phyloP scores from a whole-genome alignment of 2,888 invertebrate genomes.

The Silvanus unidentatus region DNA sequence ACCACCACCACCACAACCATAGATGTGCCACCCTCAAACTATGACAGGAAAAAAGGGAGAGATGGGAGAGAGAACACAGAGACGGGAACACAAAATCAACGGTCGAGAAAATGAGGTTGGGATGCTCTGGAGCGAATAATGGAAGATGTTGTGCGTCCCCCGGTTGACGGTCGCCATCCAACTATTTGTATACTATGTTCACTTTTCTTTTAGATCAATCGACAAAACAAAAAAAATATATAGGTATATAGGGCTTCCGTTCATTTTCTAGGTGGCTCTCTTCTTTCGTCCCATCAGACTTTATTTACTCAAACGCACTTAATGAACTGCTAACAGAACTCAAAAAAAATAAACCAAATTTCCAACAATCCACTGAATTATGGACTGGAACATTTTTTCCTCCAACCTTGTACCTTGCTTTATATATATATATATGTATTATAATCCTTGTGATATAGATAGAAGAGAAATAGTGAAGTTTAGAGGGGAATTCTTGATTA shows the following conservation, averaged over 20 bases:
- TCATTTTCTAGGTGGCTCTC: slow-evolving; percentile 2
- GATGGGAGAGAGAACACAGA: slow-evolving; percentile 29
- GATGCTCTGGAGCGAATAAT: slow-evolving; percentile 49
- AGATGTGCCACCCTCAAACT: slow-evolving; percentile 16
- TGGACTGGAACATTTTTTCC: no score
- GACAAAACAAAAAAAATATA: slow-evolving; percentile 27
- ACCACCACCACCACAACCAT: background rate
- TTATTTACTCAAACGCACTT: background rate
- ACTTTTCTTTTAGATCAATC: slow-evolving; percentile 21
- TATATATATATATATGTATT: no score
- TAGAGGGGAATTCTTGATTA: slow-evolving; percentile 28
- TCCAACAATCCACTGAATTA: no score
- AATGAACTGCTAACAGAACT: no score
- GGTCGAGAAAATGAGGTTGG: slow-evolving; percentile 55
- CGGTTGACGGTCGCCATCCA: slow-evolving; percentile 26
- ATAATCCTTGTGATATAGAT: background rate
- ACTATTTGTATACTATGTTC: slow-evolving; percentile 27
- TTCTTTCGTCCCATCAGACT: background rate
- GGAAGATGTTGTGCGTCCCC: slow-evolving; percentile 41
- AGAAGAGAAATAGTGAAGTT: slow-evolving; percentile 1
- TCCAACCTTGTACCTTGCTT: no score
- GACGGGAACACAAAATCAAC: slow-evolving; percentile 48
- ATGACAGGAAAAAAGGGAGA: slow-evolving; percentile 31
- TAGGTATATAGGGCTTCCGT: slow-evolving; percentile 14
- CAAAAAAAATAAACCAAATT: no score